phyloP scores from a whole-genome alignment of 2,888 invertebrate genomes.

The Punctoribates punctum region DNA sequence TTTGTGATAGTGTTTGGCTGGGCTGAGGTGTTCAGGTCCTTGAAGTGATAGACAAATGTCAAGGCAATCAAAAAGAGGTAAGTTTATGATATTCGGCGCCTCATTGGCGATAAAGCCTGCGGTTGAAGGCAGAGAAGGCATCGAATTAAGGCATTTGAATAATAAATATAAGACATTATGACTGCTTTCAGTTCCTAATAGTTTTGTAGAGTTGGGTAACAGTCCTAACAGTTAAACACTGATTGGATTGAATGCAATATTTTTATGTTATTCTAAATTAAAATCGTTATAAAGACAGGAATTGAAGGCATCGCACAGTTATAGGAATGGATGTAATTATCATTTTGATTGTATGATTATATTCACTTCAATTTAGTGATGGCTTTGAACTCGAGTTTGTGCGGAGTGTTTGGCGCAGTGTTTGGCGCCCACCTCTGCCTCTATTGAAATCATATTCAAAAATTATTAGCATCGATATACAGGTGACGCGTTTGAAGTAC shows the following conservation, averaged over 20 bases:
- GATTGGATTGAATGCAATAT: too few relatives aligned
- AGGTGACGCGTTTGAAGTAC: conserved; percentile 26
- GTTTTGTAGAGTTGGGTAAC: neutral
- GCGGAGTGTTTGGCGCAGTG: neutral
- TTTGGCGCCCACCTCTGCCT: conserved; percentile 26
- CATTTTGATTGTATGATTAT: neutral
- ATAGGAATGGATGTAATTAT: neutral
- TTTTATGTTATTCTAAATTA: too few relatives aligned
- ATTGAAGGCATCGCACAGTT: neutral
- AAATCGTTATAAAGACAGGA: too few relatives aligned
- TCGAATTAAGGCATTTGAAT: conserved; percentile 26
- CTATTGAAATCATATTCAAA: conserved; percentile 26
- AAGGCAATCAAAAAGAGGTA: conserved; percentile 26
- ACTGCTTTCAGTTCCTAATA: neutral
- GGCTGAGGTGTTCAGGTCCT: conserved; percentile 11
- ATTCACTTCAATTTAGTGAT: neutral
- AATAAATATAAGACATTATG: conserved; percentile 19
- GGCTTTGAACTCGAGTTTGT: neutral
- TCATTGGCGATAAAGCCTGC: conserved; percentile 12
- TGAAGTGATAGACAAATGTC: conserved; percentile 30
- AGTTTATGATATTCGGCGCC: conserved; percentile 30
- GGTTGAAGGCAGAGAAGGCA: neutral
- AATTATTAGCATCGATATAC: conserved; percentile 24
- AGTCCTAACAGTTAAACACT: too few relatives aligned
- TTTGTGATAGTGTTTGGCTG: neutral